These are phyloP conservation scores for Poeciliopsis turrubarensis DNA, from an alignment of 2,113 vertebrate species.

Conservation along the genomic window DNA sequence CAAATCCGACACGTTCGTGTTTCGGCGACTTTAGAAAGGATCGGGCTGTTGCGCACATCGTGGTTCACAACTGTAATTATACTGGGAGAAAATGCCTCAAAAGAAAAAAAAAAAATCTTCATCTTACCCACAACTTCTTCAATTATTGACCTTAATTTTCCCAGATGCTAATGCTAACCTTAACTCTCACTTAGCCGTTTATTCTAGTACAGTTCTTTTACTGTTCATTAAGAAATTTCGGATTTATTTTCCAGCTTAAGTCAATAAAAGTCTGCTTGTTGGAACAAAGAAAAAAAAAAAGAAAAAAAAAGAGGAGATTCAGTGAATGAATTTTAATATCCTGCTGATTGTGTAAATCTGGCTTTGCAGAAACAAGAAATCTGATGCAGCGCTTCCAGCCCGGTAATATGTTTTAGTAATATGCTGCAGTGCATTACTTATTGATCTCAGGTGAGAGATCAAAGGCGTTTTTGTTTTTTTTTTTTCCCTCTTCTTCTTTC, in stretches of 20 bases:
- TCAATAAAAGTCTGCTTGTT: neutral
- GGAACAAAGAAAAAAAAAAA: neutral
- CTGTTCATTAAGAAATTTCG: neutral
- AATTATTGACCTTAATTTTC: neutral
- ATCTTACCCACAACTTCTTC: neutral
- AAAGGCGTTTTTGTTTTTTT: conserved; percentile 32
- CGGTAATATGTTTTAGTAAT: conserved; percentile 3
- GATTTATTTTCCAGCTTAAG: neutral
- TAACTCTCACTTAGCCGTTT: neutral
- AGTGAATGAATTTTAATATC: neutral
- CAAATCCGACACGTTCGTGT: neutral
- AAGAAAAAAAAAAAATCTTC: neutral
- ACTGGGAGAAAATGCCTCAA: neutral
- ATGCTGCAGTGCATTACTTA: conserved; percentile 36
- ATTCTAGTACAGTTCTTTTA: neutral
- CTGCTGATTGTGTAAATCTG: neutral
- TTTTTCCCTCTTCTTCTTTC: neutral
- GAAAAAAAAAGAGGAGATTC: too few relatives aligned
- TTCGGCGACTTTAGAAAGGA: neutral
- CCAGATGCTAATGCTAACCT: neutral
- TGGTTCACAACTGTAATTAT: too few relatives aligned
- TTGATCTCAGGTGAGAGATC: conserved; percentile 46
- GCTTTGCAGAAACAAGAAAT: neutral
- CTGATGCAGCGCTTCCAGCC: neutral
- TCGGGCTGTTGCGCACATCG: neutral